Base-by-base conservation (phyloP, 2,113 vertebrate species). In the Arothron firmamentum region DNA sequence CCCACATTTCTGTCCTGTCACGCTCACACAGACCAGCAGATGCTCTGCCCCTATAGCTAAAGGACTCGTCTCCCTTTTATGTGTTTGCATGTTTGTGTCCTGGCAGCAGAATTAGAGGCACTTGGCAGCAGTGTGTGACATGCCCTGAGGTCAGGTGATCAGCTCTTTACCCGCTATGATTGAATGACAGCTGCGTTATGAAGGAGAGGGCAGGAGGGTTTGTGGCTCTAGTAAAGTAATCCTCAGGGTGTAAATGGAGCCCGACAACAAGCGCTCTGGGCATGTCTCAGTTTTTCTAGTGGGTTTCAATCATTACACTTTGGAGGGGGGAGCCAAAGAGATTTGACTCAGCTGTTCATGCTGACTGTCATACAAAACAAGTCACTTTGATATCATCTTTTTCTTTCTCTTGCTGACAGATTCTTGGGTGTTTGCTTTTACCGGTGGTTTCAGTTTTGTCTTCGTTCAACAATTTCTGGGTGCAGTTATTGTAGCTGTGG, bases 111-210 rank as follows among this genome's bases (percentile, higher is more conserved):
- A 59, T 52, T 73, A 74, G 56, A 78, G 76, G 82, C 46, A 84
- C 74, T 38, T 80, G 57, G 60, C 13, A 52, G 83, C 83, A 75
- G 87, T 75, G 41, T 77, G 75, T 89, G 74, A 87, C 88, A 83
- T 67, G 9, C 70, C 70, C 65, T 14, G 78, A 78, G 72, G 80
- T 80, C 85, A 84, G 75, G 81, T 88, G 84, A 85, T 83, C 54
- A 83, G 68, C 64, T 65, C 73, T 74, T 75, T 43, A 62, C 55
- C 56, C 64, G 72, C 23, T 62, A 55, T 80, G 84, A 89, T 87
- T 86, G 85, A 81, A 55, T 58, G 53, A 79, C 78, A 86, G 82
- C 84, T 78, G 85, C 63, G 21, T 49, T 54, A 52, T 60, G 73
- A 62, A 56, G 28, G 45, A 74, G 70, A 78, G 80, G 72, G 74